Conservation (phyloP, 37 sponge, comb jelly and placozoan genomes). For the Diacarnus erythraeanus region DNA sequence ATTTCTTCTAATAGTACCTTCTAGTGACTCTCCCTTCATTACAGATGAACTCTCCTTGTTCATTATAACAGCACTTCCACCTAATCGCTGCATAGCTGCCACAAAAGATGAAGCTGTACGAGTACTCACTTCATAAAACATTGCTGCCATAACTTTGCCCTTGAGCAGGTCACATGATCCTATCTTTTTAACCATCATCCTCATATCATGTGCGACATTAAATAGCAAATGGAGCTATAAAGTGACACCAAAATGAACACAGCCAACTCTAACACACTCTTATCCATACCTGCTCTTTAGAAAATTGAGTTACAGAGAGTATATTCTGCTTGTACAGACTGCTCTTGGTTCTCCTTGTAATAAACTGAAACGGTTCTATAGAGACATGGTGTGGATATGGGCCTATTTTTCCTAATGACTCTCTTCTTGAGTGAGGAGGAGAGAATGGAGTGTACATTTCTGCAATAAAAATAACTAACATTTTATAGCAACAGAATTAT, state of each 20-base stretch:
- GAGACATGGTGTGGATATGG: too few species aligned
- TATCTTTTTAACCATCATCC: constrained; percentile 54
- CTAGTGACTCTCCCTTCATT: constrained; percentile 95
- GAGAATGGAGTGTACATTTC: constrained; percentile 14
- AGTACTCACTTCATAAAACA: constrained; percentile 99
- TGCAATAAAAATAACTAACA: background rate
- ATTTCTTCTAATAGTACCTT: constrained; percentile 55
- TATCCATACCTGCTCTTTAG: constrained; percentile 66
- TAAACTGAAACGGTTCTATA: background rate
- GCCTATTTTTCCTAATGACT: too few species aligned
- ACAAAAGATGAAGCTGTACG: constrained; percentile 90
- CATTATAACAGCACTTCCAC: constrained; percentile 80
- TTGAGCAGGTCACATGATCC: constrained; percentile 76
- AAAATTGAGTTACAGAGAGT: constrained; percentile 82
- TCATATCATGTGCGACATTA: constrained; percentile 86
- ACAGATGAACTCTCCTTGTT: constrained; percentile 80
- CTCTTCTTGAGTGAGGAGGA: too few species aligned
- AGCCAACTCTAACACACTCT: background rate
- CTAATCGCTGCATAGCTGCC: constrained; percentile 97
- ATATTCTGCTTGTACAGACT: constrained; percentile 62
- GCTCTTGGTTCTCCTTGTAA: constrained; percentile 13
- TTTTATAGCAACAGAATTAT: background rate
- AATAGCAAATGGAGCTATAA: constrained; percentile 38
- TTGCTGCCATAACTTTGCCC: constrained; percentile 84
- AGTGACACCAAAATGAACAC: background rate